Percentiles rank a stretch among this genome's conserved stretches.
phyloP scores from a whole-genome alignment of 2,113 vertebrate species.

The Lophius piscatorius region DNA sequence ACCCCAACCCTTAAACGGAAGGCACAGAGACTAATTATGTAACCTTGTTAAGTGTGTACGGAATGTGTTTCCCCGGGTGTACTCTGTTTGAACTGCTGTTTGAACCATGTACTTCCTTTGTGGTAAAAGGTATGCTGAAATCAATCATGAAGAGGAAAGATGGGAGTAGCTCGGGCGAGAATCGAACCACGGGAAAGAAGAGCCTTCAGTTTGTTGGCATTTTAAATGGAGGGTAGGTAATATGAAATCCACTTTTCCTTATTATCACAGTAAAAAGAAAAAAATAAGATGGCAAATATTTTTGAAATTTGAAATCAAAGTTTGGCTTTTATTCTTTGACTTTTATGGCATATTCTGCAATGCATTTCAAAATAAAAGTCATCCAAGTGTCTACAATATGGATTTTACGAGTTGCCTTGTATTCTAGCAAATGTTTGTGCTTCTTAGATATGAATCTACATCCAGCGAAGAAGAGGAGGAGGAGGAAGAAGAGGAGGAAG shows the following conservation, averaged over 20 bases:
- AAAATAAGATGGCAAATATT: constrained; percentile 10
- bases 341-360: no score
- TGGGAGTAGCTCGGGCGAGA: constrained; percentile 68
- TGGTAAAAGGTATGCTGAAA: constrained; percentile 85
- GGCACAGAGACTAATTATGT: no score
- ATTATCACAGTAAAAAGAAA: constrained; percentile 27
- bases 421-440: neutral
- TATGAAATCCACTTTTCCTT: constrained; percentile 34
- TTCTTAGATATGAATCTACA: constrained; percentile 89
- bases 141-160: constrained; percentile 97
- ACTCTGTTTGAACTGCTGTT: constrained; percentile 14
- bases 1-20: neutral
- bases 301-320: constrained; percentile 5
- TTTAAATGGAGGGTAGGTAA: constrained; percentile 92
- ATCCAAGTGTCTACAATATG: neutral
- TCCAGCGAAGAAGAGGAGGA: constrained; percentile 86
- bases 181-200: constrained; percentile 84
- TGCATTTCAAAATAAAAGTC: neutral
- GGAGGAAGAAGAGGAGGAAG: constrained; percentile 73
- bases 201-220: constrained; percentile 95
- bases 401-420: neutral
- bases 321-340: no score
- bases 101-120: constrained; percentile 15
- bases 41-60: neutral
- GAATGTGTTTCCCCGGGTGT: neutral